A percentile compares a stretch with the other conserved stretches of the same genome.
phyloP scores from a whole-genome alignment of 2,888 invertebrate genomes.

The Ophion ventricosus region DNA sequence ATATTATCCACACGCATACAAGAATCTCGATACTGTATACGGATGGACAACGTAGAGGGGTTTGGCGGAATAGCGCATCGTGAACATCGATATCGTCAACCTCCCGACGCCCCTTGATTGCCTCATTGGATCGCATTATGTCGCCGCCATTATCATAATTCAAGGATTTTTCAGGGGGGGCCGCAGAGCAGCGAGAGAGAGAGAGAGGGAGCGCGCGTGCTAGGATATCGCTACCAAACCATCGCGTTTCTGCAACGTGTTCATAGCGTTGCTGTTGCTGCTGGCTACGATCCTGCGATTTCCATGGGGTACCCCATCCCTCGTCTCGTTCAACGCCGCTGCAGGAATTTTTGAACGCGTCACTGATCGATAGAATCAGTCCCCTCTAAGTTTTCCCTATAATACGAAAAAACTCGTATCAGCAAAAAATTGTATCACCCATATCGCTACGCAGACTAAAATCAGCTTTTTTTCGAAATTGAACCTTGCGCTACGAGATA shows the following conservation, averaged over 20 bases:
- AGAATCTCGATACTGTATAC: constrained; percentile 21
- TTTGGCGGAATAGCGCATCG: constrained; percentile 59
- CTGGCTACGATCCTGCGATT: constrained; percentile 53
- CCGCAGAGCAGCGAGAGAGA: constrained; percentile 65
- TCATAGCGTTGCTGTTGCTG: constrained; percentile 55
- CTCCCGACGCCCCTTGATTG: constrained; percentile 81
- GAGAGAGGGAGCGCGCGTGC: constrained; percentile 19
- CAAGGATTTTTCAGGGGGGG: constrained; percentile 79
- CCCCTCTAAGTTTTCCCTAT: constrained; percentile 16
- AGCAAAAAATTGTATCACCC: constrained; percentile 12
- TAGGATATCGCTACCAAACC: constrained; percentile 65
- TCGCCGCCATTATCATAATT: constrained; percentile 83
- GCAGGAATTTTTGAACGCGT: constrained; percentile 18
- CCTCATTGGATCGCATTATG: constrained; percentile 83
- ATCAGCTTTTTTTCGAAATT: neutral
- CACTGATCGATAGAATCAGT: constrained; percentile 33
- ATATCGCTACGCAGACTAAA: neutral
- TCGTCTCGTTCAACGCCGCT: constrained; percentile 11
- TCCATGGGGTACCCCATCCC: constrained; percentile 15
- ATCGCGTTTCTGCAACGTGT: constrained; percentile 47
- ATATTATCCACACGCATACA: constrained; percentile 45
- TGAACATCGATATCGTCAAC: constrained; percentile 78
- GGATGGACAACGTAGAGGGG: constrained; percentile 33
- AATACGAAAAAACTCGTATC: constrained; percentile 34
- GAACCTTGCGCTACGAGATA: neutral